These are phyloP conservation scores for Mylabris phalerata DNA, from an alignment of 1,140 invertebrate species.

Conservation along the genomic window DNA sequence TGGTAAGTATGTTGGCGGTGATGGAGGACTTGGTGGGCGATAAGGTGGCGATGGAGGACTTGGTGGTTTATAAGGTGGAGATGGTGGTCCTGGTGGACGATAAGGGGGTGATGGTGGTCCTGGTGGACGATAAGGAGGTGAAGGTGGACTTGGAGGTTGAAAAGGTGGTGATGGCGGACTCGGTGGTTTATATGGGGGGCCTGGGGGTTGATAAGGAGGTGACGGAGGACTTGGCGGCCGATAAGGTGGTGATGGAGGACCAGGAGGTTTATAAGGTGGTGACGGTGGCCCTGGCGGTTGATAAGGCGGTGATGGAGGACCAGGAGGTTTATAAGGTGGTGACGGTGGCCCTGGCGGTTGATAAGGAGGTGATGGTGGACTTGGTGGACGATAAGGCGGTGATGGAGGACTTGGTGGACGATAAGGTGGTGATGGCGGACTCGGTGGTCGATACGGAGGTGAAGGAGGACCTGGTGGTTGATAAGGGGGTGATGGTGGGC, in stretches of 20 bases:
- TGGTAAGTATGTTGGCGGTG: conserved; percentile 5
- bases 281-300: conserved; percentile 17
- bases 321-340: neutral
- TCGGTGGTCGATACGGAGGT: conserved; percentile 5
- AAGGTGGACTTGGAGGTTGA: conserved; percentile 7
- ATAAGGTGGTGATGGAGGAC: conserved; percentile 19
- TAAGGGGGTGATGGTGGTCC: conserved; percentile 9
- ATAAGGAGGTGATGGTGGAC: conserved; percentile 12
- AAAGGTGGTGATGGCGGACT: conserved; percentile 13
- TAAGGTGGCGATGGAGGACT: conserved; percentile 16
- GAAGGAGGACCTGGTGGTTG: conserved; percentile 10
- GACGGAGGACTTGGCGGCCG: conserved; percentile 15
- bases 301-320: conserved; percentile 28
- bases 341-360: conserved; percentile 9
- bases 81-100: conserved; percentile 14
- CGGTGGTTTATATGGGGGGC: conserved; percentile 3
- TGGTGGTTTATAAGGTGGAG: conserved; percentile 10
- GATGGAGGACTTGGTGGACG: conserved; percentile 18
- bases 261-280: conserved; percentile 29
- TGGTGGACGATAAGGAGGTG: conserved; percentile 1
- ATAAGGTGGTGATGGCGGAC: neutral
- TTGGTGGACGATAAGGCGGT: conserved; percentile 24
- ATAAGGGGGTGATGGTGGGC: conserved; percentile 2
- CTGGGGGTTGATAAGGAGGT: conserved; percentile 9
- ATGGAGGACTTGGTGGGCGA: conserved; percentile 14